phyloP scores from a whole-genome alignment of 2,888 invertebrate genomes.

The Miltochrista miniata region DNA sequence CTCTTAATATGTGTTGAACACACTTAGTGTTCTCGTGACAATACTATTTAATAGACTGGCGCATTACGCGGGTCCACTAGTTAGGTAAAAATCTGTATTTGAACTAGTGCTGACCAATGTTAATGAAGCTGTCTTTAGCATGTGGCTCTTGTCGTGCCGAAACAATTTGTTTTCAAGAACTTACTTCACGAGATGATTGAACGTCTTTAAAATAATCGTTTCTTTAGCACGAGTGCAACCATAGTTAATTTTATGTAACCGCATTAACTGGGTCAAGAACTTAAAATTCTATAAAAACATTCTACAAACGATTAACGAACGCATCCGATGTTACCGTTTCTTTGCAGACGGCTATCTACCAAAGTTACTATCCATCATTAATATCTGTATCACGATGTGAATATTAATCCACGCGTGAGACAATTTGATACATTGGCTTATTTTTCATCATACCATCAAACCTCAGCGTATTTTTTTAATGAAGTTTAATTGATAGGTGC shows the following conservation, averaged over 20 bases:
- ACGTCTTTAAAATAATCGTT: not conserved
- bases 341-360: constrained; percentile 22
- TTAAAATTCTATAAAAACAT: not conserved
- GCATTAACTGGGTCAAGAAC: constrained; percentile 32
- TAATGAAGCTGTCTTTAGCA: too few species aligned
- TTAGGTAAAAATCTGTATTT: too few species aligned
- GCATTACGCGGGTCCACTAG: too few species aligned
- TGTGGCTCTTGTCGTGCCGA: too few species aligned
- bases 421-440: constrained; percentile 15
- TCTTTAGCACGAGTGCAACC: not conserved
- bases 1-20: too few species aligned
- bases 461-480: constrained; percentile 42
- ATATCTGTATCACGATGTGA: constrained; percentile 33
- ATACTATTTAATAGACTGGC: too few species aligned
- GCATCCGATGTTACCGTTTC: constrained; percentile 14
- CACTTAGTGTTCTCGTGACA: too few species aligned
- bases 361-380: constrained; percentile 24
- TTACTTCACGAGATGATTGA: not conserved
- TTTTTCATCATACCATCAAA: constrained; percentile 35
- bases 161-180: too few species aligned
- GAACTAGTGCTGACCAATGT: too few species aligned
- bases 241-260: not conserved
- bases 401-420: constrained; percentile 39
- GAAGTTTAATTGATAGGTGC: constrained; percentile 55
- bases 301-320: constrained; percentile 14